These are phyloP conservation scores for Contarinia nasturtii DNA, from an alignment of 1,140 invertebrate species.

Conservation along the genomic window DNA sequence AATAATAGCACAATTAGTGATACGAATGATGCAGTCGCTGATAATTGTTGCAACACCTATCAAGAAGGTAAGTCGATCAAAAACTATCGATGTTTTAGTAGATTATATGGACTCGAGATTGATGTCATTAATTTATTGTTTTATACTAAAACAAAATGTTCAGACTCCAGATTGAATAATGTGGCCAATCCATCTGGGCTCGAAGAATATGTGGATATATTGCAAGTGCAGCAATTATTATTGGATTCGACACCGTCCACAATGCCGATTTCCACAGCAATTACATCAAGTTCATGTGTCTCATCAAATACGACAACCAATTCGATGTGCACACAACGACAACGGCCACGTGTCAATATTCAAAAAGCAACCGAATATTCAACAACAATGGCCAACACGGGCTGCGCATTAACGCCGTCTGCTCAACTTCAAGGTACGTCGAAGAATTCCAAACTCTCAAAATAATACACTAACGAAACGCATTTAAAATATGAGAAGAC, in stretches of 20 bases:
- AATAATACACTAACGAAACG: neutral
- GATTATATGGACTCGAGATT: too few species aligned
- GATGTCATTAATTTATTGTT: too few species aligned
- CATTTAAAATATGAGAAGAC: too few species aligned
- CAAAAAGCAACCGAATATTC: constrained; percentile 23
- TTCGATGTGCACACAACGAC: constrained; percentile 8
- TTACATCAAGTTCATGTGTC: constrained; percentile 7
- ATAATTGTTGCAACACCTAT: neutral
- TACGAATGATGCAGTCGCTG: neutral
- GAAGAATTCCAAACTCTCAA: neutral
- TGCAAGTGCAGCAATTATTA: constrained; percentile 30
- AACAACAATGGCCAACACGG: too few species aligned
- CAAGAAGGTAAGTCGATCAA: neutral
- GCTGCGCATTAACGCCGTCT: too few species aligned
- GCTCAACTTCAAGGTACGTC: constrained; percentile 15
- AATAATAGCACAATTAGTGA: neutral
- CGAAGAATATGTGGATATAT: constrained; percentile 32
- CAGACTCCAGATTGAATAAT: too few species aligned
- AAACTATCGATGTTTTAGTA: too few species aligned
- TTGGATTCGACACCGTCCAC: constrained; percentile 22
- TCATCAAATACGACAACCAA: constrained; percentile 4
- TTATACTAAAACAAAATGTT: too few species aligned
- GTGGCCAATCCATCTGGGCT: constrained; percentile 4
- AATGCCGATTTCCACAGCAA: constrained; percentile 9
- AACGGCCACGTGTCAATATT: constrained; percentile 17